phyloP scores from a whole-genome alignment of 35 echinoderm and acorn worm species.

The Diadema setosum region DNA sequence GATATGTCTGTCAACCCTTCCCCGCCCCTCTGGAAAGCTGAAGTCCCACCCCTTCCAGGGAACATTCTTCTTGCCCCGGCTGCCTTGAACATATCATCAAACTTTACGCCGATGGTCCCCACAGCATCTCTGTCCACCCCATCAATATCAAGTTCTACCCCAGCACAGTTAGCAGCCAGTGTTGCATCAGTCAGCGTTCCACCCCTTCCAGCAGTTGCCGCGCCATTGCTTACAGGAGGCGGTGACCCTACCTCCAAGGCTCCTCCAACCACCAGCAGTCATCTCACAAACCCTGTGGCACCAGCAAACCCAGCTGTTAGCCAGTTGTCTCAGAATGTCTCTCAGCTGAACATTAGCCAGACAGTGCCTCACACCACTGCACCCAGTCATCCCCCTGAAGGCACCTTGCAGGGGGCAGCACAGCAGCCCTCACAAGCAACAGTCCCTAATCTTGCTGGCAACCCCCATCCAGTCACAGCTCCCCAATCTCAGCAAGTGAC shows the following conservation, averaged over 20 bases:
- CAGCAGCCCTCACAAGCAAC: not conserved
- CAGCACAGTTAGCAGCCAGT: constrained; percentile 17
- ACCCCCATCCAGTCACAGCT: not conserved
- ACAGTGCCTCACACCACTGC: not conserved
- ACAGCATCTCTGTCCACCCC: constrained; percentile 14
- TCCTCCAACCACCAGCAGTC: not conserved
- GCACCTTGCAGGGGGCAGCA: not conserved
- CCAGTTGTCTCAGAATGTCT: not conserved
- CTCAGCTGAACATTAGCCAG: not conserved
- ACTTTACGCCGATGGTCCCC: not conserved
- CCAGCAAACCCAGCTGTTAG: not conserved
- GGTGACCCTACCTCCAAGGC: not conserved
- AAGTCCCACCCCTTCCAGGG: constrained; percentile 60
- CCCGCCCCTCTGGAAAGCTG: constrained; percentile 76
- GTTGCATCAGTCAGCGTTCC: constrained; percentile 39
- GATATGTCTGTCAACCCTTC: constrained; percentile 72
- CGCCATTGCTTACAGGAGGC: not conserved
- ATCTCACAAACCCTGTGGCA: not conserved
- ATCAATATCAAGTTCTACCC: constrained; percentile 4
- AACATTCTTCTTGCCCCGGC: constrained; percentile 88
- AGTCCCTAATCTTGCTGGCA: not conserved
- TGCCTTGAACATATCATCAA: not conserved
- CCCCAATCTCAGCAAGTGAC: not conserved
- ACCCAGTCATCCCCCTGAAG: not conserved
- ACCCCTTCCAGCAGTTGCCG: constrained; percentile 12